phyloP scores from a whole-genome alignment of 2,888 invertebrate species.

The Microctonus brassicae region DNA sequence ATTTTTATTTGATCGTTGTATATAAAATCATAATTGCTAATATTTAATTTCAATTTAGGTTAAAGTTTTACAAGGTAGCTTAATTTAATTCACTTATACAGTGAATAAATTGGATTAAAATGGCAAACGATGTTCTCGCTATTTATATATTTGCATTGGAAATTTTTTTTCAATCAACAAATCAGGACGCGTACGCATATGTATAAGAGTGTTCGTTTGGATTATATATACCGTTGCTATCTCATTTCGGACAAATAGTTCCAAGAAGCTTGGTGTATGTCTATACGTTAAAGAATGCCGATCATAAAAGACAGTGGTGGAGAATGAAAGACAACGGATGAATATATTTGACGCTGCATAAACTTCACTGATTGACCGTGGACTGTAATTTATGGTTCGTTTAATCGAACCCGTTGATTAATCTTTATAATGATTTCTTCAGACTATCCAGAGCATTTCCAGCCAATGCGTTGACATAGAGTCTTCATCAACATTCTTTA shows the following conservation, averaged over 20 bases:
- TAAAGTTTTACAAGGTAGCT: neutral
- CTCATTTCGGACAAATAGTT: constrained; percentile 18
- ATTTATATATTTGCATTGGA: constrained; percentile 22
- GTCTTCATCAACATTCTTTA: neutral
- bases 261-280: constrained; percentile 12
- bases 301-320: neutral
- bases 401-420: constrained; percentile 20
- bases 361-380: constrained; percentile 30
- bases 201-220: constrained; percentile 3
- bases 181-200: constrained; percentile 25
- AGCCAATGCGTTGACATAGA: neutral
- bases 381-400: constrained; percentile 33
- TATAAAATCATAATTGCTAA: constrained; percentile 2
- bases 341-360: constrained; percentile 14
- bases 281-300: constrained; percentile 22
- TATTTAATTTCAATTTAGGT: neutral
- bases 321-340: neutral
- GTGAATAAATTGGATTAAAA: constrained; percentile 19
- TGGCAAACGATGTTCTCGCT: constrained; percentile 2
- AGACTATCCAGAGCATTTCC: neutral
- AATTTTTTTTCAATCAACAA: constrained; percentile 9
- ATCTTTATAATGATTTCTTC: constrained; percentile 23
- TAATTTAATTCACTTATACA: constrained; percentile 10
- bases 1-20: neutral
- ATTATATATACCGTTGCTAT: constrained; percentile 13